Evolutionary conservation across 2,113 vertebrate species (phyloP).

Genomic region (Ranitomeya variabilis): DNA sequence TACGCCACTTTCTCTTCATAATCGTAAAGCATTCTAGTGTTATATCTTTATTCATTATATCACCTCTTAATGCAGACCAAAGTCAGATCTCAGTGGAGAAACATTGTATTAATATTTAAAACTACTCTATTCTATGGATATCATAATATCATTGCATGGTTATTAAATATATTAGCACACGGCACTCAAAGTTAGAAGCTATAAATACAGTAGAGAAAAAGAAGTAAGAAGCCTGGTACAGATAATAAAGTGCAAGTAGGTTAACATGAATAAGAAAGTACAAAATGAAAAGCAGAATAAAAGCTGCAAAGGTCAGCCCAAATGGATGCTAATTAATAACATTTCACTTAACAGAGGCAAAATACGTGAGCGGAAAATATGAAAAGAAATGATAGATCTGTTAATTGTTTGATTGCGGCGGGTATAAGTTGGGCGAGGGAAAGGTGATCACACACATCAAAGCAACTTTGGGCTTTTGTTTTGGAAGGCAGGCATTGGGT

Average conservation of each 20-base stretch:
- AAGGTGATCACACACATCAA: neutral
- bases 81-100: neutral
- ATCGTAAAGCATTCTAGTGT: too few species aligned
- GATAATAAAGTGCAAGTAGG: neutral
- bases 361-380: neutral
- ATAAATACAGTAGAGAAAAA: neutral
- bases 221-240: neutral
- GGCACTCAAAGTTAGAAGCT: neutral
- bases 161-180: neutral
- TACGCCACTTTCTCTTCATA: too few species aligned
- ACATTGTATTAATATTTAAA: neutral
- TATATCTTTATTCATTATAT: neutral
- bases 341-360: neutral
- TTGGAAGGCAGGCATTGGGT: neutral
- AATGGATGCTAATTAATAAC: conserved; percentile 16
- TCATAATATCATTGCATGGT: neutral
- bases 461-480: neutral
- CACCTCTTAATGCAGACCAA: neutral
- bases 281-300: neutral
- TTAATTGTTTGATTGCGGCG: neutral
- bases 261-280: conserved; percentile 15
- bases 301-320: conserved; percentile 4
- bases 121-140: neutral
- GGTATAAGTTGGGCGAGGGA: neutral
- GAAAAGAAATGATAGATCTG: neutral